Evolutionary conservation across 2,113 vertebrate species (phyloP).

Genomic region (Urocolius indicus): DNA sequence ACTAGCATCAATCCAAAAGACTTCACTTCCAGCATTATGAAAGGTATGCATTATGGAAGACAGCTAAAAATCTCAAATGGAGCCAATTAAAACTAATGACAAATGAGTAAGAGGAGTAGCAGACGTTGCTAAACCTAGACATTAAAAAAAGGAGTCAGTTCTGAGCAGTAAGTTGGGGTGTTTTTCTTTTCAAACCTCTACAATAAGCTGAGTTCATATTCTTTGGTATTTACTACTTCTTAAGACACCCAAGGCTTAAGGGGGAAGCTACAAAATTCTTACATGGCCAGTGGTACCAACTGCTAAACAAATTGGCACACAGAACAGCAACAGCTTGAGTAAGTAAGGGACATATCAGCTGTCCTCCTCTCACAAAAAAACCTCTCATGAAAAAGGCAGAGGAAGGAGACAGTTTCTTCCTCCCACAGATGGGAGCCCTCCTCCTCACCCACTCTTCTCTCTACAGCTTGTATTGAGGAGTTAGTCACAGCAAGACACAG

Average conservation of each 20-base stretch:
- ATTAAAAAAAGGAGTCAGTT: not conserved
- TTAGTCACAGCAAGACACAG: slow-evolving; percentile 39
- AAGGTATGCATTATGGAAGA: not conserved
- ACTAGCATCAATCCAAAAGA: not conserved
- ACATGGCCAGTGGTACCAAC: not conserved
- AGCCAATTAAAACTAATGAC: not conserved
- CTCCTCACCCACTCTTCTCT: not conserved
- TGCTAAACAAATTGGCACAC: not conserved
- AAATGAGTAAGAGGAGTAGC: not conserved
- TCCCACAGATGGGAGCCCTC: not conserved
- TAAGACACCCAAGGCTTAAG: not conserved
- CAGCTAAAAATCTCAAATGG: not conserved
- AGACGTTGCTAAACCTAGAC: not conserved
- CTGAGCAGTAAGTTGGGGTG: accelerated
- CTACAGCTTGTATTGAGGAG: not conserved
- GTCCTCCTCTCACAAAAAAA: not conserved
- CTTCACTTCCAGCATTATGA: not conserved
- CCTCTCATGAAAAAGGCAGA: not conserved
- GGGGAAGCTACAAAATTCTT: not conserved
- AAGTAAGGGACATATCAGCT: not conserved
- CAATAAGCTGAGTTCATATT: not conserved
- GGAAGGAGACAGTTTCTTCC: not conserved
- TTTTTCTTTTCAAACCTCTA: not conserved
- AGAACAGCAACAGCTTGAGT: not conserved
- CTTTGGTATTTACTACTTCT: not conserved